These are phyloP conservation scores for Lasioglossum lativentre DNA, from an alignment of 2,888 invertebrate genomes.

Conservation along the genomic window DNA sequence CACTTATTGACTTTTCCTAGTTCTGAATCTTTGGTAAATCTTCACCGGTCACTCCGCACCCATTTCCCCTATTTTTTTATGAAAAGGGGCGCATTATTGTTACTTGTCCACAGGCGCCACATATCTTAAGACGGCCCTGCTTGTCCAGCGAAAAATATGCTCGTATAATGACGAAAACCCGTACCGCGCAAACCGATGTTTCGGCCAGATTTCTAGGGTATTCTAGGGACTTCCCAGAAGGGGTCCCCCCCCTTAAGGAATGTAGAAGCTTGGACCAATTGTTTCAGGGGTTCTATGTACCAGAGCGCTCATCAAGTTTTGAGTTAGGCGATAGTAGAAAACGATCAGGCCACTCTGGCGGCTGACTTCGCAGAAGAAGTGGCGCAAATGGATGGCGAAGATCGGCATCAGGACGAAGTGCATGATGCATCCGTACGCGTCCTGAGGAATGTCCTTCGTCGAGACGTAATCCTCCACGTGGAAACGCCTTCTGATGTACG, in stretches of 20 bases:
- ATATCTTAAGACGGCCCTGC: no score
- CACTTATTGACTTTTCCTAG: no score
- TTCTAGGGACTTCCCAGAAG: no score
- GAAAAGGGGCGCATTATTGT: no score
- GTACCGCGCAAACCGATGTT: no score
- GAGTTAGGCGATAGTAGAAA: conserved; percentile 86
- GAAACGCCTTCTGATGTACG: conserved; percentile 73
- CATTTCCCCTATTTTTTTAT: no score
- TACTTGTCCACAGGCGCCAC: no score
- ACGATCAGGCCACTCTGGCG: conserved; percentile 86
- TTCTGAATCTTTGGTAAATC: no score
- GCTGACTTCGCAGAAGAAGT: conserved; percentile 88
- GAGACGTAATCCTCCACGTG: conserved; percentile 82
- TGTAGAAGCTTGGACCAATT: background rate
- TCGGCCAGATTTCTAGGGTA: no score
- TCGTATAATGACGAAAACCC: no score
- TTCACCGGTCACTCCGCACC: no score
- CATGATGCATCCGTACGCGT: conserved; percentile 83
- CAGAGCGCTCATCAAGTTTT: conserved; percentile 58
- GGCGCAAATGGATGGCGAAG: conserved; percentile 86
- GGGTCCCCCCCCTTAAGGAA: background rate
- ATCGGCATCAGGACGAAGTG: conserved; percentile 87
- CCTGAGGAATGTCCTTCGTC: conserved; percentile 74
- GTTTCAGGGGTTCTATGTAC: conserved; percentile 53
- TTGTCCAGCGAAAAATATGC: no score